These are phyloP conservation scores for Gephyroberyx darwinii DNA, from an alignment of 2,797 vertebrate genomes.

Conservation along the genomic window DNA sequence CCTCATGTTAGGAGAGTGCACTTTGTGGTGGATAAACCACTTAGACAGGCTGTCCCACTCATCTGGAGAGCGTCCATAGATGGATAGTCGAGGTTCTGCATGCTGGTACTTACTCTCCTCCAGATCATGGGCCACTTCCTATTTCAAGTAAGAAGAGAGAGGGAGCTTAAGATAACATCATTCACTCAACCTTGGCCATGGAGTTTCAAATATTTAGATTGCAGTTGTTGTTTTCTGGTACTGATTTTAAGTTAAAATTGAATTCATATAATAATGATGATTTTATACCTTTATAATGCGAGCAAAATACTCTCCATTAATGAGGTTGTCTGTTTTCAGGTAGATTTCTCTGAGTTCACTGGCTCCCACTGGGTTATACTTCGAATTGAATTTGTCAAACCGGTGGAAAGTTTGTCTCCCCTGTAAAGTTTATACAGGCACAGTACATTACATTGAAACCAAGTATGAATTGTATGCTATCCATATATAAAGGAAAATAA, in stretches of 20 bases:
- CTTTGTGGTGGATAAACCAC: conserved; percentile 96
- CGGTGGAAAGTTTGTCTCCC: conserved; percentile 97
- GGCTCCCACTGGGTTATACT: conserved; percentile 97
- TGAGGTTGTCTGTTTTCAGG: conserved; percentile 94
- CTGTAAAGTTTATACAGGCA: conserved; percentile 69
- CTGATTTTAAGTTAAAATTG: not conserved
- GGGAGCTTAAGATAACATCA: conserved; percentile 43
- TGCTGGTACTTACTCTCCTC: conserved; percentile 98
- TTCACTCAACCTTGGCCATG: not conserved
- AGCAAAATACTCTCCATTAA: conserved; percentile 95
- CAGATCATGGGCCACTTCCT: conserved; percentile 93
- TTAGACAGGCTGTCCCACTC: conserved; percentile 91
- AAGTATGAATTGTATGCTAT: not conserved
- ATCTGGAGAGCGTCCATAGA: conserved; percentile 89
- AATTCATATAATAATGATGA: not conserved
- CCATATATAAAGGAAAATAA: no score
- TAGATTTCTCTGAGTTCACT: conserved; percentile 96
- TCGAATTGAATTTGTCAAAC: conserved; percentile 98
- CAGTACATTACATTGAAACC: not conserved
- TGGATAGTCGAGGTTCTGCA: conserved; percentile 93
- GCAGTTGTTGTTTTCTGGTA: not conserved
- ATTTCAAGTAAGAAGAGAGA: conserved; percentile 17
- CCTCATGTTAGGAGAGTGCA: conserved; percentile 94
- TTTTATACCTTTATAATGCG: conserved; percentile 91
- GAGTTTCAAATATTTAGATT: not conserved